phyloP scores from a whole-genome alignment of 2,113 vertebrate species.

The Ptilonorhynchus violaceus region DNA sequence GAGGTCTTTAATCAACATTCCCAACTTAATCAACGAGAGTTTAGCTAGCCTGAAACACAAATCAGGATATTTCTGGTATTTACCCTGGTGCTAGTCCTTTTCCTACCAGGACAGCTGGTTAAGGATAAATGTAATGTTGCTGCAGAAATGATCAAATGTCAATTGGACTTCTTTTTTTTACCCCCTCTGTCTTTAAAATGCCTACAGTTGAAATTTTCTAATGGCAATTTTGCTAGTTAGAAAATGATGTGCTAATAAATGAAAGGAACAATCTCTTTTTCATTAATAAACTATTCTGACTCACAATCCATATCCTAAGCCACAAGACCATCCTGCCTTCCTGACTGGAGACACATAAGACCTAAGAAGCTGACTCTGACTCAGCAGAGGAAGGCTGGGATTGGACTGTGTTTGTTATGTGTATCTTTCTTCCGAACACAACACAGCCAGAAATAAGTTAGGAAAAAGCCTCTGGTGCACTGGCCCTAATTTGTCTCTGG shows the following conservation, averaged over 20 bases:
- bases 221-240: neutral
- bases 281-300: neutral
- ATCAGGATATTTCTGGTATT: neutral
- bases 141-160: neutral
- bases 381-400: neutral
- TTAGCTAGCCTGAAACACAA: neutral
- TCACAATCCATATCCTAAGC: neutral
- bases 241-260: neutral
- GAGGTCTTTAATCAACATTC: constrained; percentile 50
- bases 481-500: neutral
- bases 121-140: neutral
- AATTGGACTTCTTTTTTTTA: neutral
- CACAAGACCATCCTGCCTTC: constrained; percentile 4
- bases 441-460: neutral
- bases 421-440: neutral
- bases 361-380: constrained; percentile 11
- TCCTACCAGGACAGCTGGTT: neutral
- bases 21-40: neutral
- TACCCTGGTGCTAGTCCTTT: neutral
- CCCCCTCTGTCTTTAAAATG: neutral
- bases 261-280: neutral
- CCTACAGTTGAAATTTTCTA: neutral
- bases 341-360: neutral
- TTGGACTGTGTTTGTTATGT: neutral
- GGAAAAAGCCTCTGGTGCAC: neutral